A percentile compares a stretch with the other conserved stretches of the same genome.
Conservation (phyloP, 2,888 invertebrate species). For the Oscheius sp. region DNA sequence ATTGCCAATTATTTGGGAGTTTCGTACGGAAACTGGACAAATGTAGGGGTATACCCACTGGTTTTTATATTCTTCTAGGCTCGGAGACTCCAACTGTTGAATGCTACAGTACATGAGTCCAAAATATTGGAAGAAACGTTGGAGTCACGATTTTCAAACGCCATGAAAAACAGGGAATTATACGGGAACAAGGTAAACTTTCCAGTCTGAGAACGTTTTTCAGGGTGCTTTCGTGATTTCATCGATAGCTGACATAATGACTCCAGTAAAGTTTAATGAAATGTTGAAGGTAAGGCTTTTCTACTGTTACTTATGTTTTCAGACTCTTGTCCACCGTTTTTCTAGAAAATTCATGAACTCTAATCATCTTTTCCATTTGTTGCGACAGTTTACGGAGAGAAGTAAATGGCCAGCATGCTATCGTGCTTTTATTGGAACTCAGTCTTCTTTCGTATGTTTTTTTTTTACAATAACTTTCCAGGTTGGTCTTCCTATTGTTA, state of each 20-base stretch:
- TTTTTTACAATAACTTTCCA: background rate
- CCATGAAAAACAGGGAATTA: background rate
- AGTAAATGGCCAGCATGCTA: constrained; percentile 22
- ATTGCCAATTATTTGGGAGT: constrained; percentile 1
- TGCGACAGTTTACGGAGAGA: constrained; percentile 7
- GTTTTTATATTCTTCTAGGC: background rate
- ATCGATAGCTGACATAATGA: constrained; percentile 17
- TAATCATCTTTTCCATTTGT: constrained; percentile 6
- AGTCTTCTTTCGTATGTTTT: constrained; percentile 12
- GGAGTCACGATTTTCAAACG: background rate
- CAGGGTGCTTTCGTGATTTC: constrained; percentile 11
- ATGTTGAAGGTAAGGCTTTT: background rate
- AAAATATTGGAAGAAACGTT: constrained; percentile 21
- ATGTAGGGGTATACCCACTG: background rate
- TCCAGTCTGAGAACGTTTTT: background rate
- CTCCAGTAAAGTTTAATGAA: background rate
- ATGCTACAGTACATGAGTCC: background rate
- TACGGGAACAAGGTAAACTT: constrained; percentile 13
- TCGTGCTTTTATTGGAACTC: constrained; percentile 24
- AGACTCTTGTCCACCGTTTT: background rate
- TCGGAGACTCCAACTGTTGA: background rate
- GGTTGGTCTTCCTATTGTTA: constrained; percentile 20
- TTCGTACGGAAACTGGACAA: constrained; percentile 2
- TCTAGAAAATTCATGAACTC: background rate
- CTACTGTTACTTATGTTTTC: background rate